Evolutionary conservation across 1,140 invertebrate species (phyloP).

Genomic region (Pogonomyrmex californicus): DNA sequence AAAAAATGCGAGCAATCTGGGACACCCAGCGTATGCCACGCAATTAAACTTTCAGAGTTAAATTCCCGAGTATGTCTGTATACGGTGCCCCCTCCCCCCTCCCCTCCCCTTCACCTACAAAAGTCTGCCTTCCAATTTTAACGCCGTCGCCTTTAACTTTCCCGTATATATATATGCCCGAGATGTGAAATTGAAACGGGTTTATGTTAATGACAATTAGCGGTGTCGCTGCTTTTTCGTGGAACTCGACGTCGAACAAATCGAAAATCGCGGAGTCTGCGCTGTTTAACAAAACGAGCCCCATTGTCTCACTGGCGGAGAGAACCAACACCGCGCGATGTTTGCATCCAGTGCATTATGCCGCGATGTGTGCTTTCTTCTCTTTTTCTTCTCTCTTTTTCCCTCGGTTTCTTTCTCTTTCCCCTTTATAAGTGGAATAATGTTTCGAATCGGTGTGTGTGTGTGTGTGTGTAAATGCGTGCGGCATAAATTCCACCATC

Average conservation of each 20-base stretch:
- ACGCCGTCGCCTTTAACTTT: neutral
- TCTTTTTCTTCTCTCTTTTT: neutral
- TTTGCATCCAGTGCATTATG: slow-evolving; percentile 30
- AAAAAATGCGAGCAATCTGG: slow-evolving; percentile 16
- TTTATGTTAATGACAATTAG: slow-evolving; percentile 14
- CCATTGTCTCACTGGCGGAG: slow-evolving; percentile 9
- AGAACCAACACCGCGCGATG: slow-evolving; percentile 28
- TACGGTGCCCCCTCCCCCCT: neutral
- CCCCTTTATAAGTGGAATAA: slow-evolving; percentile 29
- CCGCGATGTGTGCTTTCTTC: slow-evolving; percentile 4
- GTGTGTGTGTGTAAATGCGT: slow-evolving; percentile 47
- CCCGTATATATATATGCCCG: neutral
- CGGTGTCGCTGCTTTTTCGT: neutral
- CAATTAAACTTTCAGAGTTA: slow-evolving; percentile 12
- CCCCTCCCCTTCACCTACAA: neutral
- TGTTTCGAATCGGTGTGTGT: slow-evolving; percentile 47
- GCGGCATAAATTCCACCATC: slow-evolving; percentile 65
- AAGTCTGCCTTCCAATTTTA: neutral
- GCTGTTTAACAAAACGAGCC: slow-evolving; percentile 43
- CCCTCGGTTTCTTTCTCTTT: no score
- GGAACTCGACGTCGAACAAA: slow-evolving; percentile 16
- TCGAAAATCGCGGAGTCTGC: neutral
- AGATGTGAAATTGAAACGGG: neutral
- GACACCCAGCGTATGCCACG: neutral
- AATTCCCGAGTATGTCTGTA: slow-evolving; percentile 6